These are phyloP conservation scores for Drosophila nr. perissopoda DNA, from an alignment of 2,888 invertebrate species.

Conservation along the genomic window DNA sequence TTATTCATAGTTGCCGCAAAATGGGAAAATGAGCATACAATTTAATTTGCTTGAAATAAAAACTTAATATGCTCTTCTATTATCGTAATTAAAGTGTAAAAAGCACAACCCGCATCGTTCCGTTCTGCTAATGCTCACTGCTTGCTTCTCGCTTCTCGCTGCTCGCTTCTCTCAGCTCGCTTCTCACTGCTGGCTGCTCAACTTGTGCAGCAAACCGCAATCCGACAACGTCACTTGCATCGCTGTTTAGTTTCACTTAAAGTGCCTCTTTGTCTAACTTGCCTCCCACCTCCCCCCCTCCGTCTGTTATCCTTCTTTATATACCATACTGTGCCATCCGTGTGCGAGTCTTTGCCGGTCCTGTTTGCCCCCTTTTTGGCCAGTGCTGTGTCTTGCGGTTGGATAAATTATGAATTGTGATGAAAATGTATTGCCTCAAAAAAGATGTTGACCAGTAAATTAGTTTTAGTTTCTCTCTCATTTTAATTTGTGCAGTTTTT, in stretches of 20 bases:
- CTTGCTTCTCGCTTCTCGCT: background rate
- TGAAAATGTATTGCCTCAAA: slow-evolving; percentile 56
- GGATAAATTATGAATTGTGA: slow-evolving; percentile 67
- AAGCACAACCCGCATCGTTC: slow-evolving; percentile 1
- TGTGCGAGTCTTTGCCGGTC: slow-evolving; percentile 25
- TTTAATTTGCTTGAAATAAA: background rate
- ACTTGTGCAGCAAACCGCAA: slow-evolving; percentile 55
- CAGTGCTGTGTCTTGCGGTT: slow-evolving; percentile 40
- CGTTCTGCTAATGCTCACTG: background rate
- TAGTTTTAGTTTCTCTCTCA: slow-evolving; percentile 41
- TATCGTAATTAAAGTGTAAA: slow-evolving; percentile 2
- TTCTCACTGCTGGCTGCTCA: background rate
- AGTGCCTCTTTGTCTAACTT: slow-evolving; percentile 69
- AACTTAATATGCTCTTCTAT: background rate
- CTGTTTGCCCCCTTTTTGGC: slow-evolving; percentile 45
- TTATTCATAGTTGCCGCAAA: background rate
- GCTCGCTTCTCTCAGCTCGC: background rate
- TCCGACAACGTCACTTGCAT: slow-evolving; percentile 78
- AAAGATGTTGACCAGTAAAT: slow-evolving; percentile 50
- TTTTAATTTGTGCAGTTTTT: slow-evolving; percentile 17
- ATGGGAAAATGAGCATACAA: background rate
- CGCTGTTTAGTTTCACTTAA: slow-evolving; percentile 78
- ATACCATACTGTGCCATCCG: background rate
- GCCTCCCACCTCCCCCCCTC: background rate
- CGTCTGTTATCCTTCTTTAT: background rate